phyloP scores from a whole-genome alignment of 1,140 invertebrate species.

The Drosophila ercepeae region DNA sequence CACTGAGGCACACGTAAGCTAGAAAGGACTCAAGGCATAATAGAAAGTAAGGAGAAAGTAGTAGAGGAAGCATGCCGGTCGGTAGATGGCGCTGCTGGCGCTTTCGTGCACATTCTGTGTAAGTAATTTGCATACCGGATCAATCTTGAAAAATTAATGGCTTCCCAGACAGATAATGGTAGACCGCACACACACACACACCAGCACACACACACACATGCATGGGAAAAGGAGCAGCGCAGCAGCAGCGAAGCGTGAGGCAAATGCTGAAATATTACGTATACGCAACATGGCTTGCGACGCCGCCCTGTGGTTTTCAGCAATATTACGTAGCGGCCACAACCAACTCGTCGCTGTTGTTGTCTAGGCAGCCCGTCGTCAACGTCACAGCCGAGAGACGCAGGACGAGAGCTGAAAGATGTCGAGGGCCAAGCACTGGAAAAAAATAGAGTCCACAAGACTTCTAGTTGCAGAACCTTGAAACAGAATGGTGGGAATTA shows the following conservation, averaged over 20 bases:
- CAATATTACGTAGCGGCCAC: conserved; percentile 76
- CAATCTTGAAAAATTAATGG: conserved; percentile 83
- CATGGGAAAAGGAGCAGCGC: conserved; percentile 17
- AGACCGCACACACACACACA: conserved; percentile 70
- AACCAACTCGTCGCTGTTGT: conserved; percentile 43
- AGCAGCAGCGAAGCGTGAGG: conserved; percentile 62
- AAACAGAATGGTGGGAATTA: background rate
- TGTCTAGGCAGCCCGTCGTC: conserved; percentile 55
- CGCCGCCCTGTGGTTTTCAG: conserved; percentile 63
- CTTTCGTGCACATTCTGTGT: conserved; percentile 76
- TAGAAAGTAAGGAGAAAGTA: conserved; percentile 65
- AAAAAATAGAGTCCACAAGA: background rate
- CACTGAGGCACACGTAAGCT: conserved; percentile 14
- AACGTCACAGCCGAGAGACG: conserved; percentile 52
- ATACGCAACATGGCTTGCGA: conserved; percentile 66
- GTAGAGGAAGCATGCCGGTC: conserved; percentile 56
- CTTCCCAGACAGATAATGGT: conserved; percentile 83
- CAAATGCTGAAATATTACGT: conserved; percentile 81
- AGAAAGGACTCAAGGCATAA: conserved; percentile 40
- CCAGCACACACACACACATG: conserved; percentile 21
- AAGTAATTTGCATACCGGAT: conserved; percentile 83
- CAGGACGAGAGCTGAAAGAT: conserved; percentile 21
- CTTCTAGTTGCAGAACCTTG: background rate
- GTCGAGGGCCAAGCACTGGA: conserved; percentile 52
- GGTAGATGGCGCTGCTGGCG: conserved; percentile 63